Base-by-base conservation (phyloP, 2,797 vertebrate genomes). In the Chelidonichthys spinosus region DNA sequence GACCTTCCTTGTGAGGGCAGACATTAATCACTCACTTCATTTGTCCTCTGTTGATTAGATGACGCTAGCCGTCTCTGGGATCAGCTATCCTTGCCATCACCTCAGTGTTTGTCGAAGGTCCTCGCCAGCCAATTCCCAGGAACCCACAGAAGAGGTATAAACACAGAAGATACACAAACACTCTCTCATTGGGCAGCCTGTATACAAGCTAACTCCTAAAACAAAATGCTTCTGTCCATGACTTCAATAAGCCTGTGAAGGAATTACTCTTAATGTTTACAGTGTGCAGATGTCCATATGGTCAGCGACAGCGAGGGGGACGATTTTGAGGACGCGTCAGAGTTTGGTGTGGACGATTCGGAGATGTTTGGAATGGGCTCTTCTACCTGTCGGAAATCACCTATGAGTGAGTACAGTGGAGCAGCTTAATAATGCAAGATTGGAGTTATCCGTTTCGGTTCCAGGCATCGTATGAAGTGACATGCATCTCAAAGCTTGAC, bases 231-330 rank as follows among this genome's bases (percentile, higher is more conserved):
- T 69, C 17, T 52, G 15, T 18, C 40, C 37, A 53, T 63, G 33
- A n/a, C 9, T n/a, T 65, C 10, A 68, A n/a, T 63, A 35, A 35
- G 13, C 42, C 43, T 50, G 5, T 2, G 25, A 65, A 53, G 49
- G 3, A 63, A 44, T 49, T 3, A 61, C 2, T 58, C 0, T 63
- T 64, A 11, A 1, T 91, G 5, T 81, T 70, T 76, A 72, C 95
- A 99, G 88, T 97, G 96, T 92, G 96, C 97, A 85, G 98, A 99
- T 90, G 97, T 99, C 89, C 98, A 99, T 90, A 99, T 99, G 98
- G 97, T 99, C 89, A 99, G 98, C 71, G 98, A 99, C 88, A 99
- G 98, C 11, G 98, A 99, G 76, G 97, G 97, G 36, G 98, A 99
- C 85, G 98, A 99, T 89, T 99, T 98, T 87, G 98, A 99, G 90